These are phyloP conservation scores for Lycophotia porphyrea DNA, from an alignment of 2,888 invertebrate species.

Conservation along the genomic window DNA sequence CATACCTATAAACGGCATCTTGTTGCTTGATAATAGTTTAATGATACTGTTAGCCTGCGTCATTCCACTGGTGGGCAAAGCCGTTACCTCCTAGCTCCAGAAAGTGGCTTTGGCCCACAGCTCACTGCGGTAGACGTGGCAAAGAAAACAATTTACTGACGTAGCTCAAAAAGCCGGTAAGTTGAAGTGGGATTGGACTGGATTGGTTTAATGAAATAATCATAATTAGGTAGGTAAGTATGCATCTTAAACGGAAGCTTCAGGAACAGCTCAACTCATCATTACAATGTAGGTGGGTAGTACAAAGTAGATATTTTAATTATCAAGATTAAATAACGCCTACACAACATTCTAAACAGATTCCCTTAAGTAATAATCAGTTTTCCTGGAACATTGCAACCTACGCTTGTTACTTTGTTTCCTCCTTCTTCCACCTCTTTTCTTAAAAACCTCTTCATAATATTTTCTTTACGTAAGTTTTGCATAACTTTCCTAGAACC, in stretches of 20 bases:
- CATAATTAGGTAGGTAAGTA: accelerated
- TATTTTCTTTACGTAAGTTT: neutral
- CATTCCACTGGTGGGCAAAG: too few relatives aligned
- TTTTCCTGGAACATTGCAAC: constrained; percentile 11
- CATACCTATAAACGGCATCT: neutral
- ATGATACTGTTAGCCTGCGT: too few relatives aligned
- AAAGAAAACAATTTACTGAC: too few relatives aligned
- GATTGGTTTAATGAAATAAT: neutral
- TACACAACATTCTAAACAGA: constrained; percentile 3
- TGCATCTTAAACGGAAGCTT: neutral
- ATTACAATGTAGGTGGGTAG: neutral
- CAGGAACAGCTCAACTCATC: neutral
- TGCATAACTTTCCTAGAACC: neutral
- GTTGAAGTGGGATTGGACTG: too few relatives aligned
- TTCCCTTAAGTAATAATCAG: constrained; percentile 10
- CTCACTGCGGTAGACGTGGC: too few relatives aligned
- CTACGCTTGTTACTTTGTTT: constrained; percentile 5
- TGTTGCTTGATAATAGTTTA: neutral
- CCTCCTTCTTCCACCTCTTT: too few relatives aligned
- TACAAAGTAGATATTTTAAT: neutral
- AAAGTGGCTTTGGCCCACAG: too few relatives aligned
- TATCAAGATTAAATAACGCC: neutral
- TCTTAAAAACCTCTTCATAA: too few relatives aligned
- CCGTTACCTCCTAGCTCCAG: too few relatives aligned
- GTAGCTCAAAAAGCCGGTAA: too few relatives aligned